Percentiles rank a stretch among this genome's conserved stretches.
Evolutionary conservation across 2,888 invertebrate species (phyloP).

Genomic region (Dioctria rufipes): DNA sequence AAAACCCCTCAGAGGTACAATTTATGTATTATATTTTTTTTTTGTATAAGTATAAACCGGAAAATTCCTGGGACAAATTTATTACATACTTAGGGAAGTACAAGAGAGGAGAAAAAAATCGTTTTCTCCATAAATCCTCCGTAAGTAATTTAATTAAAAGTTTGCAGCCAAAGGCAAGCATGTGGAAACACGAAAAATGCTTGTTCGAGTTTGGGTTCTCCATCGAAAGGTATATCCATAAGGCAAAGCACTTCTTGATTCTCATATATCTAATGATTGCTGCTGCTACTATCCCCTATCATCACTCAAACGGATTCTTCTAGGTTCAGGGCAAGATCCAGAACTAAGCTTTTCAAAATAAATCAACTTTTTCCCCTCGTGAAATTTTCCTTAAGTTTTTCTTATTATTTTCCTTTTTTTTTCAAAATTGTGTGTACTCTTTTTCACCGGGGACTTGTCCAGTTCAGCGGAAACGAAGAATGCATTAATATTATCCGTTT

Average conservation of each 20-base stretch:
- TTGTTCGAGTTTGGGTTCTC: neutral
- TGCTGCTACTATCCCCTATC: too few relatives aligned
- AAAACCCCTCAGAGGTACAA: too few relatives aligned
- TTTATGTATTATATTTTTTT: too few relatives aligned
- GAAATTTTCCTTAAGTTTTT: neutral
- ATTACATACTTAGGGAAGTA: neutral
- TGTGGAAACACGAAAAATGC: neutral
- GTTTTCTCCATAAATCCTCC: neutral
- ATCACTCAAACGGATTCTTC: too few relatives aligned
- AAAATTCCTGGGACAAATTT: too few relatives aligned
- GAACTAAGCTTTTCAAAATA: neutral
- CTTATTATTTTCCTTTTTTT: neutral
- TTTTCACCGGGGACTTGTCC: neutral
- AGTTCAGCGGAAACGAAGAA: neutral
- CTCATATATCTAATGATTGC: neutral
- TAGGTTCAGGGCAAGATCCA: too few relatives aligned
- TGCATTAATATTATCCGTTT: neutral
- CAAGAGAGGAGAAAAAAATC: neutral
- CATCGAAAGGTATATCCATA: neutral
- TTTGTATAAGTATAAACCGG: too few relatives aligned
- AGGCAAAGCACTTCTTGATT: neutral
- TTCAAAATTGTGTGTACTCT: neutral
- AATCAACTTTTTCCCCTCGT: neutral
- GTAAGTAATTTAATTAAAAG: constrained; percentile 3
- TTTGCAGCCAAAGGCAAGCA: neutral